phyloP scores from a whole-genome alignment of 2,797 vertebrate genomes.

The Florisuga fusca region DNA sequence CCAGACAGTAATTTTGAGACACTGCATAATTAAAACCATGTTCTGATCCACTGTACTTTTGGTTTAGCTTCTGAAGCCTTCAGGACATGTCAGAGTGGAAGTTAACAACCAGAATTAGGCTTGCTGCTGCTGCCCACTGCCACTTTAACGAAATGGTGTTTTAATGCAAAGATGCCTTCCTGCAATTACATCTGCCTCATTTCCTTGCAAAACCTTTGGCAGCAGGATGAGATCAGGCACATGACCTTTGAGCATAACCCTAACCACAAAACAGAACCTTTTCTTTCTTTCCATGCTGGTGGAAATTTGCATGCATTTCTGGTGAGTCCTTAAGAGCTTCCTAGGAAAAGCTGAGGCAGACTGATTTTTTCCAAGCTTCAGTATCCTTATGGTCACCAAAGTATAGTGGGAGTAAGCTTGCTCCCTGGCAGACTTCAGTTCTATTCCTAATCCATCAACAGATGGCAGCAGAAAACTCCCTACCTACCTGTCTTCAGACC shows the following conservation, averaged over 20 bases:
- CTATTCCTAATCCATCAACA: slow-evolving; percentile 10
- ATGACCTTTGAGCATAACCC: background rate
- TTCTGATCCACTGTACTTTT: background rate
- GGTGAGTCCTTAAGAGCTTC: background rate
- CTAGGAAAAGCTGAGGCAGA: background rate
- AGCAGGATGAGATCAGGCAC: background rate
- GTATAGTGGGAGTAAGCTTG: background rate
- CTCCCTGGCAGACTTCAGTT: background rate
- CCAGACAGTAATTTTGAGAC: background rate
- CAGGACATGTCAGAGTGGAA: background rate
- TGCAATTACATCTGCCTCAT: background rate
- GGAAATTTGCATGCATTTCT: background rate
- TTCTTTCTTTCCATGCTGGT: background rate
- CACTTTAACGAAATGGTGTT: background rate
- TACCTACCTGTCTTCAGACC: background rate
- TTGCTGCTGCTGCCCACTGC: background rate
- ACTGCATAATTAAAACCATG: background rate
- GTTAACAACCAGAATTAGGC: background rate
- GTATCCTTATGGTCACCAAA: background rate
- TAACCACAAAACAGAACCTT: background rate
- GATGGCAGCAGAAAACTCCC: slow-evolving; percentile 34
- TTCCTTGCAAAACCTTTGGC: background rate
- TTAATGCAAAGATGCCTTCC: background rate
- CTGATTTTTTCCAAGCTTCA: background rate
- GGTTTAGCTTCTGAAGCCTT: background rate